Base-by-base conservation (phyloP, 2,113 vertebrate genomes). In the Peromyscus polionotus region DNA sequence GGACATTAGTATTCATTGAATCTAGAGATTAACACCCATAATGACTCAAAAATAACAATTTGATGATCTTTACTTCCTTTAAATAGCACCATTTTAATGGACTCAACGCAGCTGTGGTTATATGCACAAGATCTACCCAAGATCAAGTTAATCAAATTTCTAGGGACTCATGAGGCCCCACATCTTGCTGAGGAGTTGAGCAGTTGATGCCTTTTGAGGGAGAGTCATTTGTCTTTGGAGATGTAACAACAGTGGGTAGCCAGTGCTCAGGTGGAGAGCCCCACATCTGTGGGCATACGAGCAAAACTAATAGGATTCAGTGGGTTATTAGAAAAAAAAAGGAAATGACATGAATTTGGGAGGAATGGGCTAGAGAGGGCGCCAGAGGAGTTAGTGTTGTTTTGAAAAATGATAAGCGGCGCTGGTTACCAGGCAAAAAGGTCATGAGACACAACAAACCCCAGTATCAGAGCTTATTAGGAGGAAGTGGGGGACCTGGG, bases 1-100 rank as follows among this genome's bases (percentile, higher is more conserved):
- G 19, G 31, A 79, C 0, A 81, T 63, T 68, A 79, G 90, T 39
- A 96, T 67, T 93, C 61, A 73, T 76, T 95, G 76, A 83, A 92
- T 88, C 22, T 67, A 61, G 39, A 91, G 36, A 90, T 85, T 94
- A 79, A 93, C 9, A 80, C 12, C 26, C 36, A 81, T 26, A 89
- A 68, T 84, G 36, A 94, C 91, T 51, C 65, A 36, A 84, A 89
- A 95, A 94, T 36, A 75, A 81, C 24, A 88, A 93, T 72, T 54
- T 54, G 59, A 72, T 45, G 17, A 92, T 67, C 28, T 91, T 86
- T 80, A 93, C 11, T 70, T 93, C 22, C 68, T 45, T 85, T 75
- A 72, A 88, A 93, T 13, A 88, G 36, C 9, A 57, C 48, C 22
- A n/a, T 26, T 70, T 70, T 85, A 26, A 67, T 67, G 63, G 67